phyloP scores from a whole-genome alignment of 2,797 vertebrate genomes.

The Xenopus petersii region DNA sequence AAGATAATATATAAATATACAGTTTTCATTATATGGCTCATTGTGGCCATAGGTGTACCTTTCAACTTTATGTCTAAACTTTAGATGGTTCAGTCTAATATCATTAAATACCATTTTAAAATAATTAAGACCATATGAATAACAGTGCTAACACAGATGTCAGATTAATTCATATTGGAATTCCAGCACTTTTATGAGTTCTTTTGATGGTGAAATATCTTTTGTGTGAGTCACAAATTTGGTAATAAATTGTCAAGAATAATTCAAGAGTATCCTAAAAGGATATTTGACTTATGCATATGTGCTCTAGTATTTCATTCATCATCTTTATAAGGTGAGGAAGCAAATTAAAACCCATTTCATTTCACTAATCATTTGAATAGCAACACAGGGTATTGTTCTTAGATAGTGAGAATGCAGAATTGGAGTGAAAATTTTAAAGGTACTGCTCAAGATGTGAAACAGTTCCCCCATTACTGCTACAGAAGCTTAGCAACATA shows the following conservation, averaged over 20 bases:
- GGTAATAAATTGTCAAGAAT: slow-evolving; percentile 41
- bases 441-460: too few species aligned
- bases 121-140: slow-evolving; percentile 1
- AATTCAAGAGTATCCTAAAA: slow-evolving; percentile 42
- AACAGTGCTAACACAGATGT: slow-evolving; percentile 5
- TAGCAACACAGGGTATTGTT: slow-evolving; percentile 21
- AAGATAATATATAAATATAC: too few species aligned
- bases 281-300: slow-evolving; percentile 41
- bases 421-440: not conserved
- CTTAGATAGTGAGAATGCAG: not conserved
- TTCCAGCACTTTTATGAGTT: slow-evolving; percentile 34
- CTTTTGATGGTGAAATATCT: slow-evolving; percentile 29
- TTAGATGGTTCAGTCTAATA: not conserved
- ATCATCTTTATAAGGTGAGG: slow-evolving; percentile 44
- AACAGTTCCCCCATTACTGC: too few species aligned
- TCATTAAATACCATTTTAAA: not conserved
- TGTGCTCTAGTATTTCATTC: slow-evolving; percentile 25
- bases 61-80: too few species aligned
- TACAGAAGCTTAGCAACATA: too few species aligned
- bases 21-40: too few species aligned
- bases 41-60: too few species aligned
- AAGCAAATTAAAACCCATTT: slow-evolving; percentile 19
- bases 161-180: slow-evolving; percentile 21
- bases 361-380: slow-evolving; percentile 31
- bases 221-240: slow-evolving; percentile 29